These are phyloP conservation scores for Danaus chrysippus DNA, from an alignment of 2,888 invertebrate species.

Conservation along the genomic window DNA sequence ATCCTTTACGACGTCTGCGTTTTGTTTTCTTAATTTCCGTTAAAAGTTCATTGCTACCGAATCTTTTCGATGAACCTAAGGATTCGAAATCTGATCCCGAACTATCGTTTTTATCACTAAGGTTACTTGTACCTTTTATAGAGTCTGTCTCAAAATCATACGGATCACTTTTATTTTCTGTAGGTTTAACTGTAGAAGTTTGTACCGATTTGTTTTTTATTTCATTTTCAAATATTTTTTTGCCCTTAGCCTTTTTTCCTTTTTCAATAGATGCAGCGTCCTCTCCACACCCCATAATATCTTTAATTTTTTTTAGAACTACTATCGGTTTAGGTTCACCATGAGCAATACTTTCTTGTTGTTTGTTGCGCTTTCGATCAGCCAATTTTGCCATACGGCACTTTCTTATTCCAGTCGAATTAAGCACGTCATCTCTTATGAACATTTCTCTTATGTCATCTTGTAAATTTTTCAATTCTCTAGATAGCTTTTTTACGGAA, in stretches of 20 bases:
- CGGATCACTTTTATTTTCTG: conserved; percentile 47
- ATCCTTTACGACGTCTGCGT: conserved; percentile 51
- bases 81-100: conserved; percentile 60
- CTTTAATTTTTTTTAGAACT: conserved; percentile 51
- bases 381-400: conserved; percentile 80
- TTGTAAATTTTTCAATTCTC: conserved; percentile 81
- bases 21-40: conserved; percentile 53
- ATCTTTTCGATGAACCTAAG: conserved; percentile 52
- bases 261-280: conserved; percentile 33
- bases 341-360: conserved; percentile 39
- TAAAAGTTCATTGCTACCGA: conserved; percentile 50
- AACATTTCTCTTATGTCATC: conserved; percentile 86
- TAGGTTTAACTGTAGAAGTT: conserved; percentile 54
- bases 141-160: conserved; percentile 65
- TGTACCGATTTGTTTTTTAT: conserved; percentile 46
- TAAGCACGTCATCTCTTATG: conserved; percentile 79
- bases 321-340: conserved; percentile 43
- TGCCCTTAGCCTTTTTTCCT: conserved; percentile 31
- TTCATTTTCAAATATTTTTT: conserved; percentile 20
- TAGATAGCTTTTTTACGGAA: conserved; percentile 46
- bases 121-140: conserved; percentile 43
- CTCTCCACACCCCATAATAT: conserved; percentile 34
- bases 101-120: conserved; percentile 42
- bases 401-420: conserved; percentile 82
- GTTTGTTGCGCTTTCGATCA: conserved; percentile 45